Percentiles rank a stretch among this genome's conserved stretches.
These are phyloP conservation scores for Toxotes jaculatrix DNA, from an alignment of 2,113 vertebrate species.

Conservation along the genomic window DNA sequence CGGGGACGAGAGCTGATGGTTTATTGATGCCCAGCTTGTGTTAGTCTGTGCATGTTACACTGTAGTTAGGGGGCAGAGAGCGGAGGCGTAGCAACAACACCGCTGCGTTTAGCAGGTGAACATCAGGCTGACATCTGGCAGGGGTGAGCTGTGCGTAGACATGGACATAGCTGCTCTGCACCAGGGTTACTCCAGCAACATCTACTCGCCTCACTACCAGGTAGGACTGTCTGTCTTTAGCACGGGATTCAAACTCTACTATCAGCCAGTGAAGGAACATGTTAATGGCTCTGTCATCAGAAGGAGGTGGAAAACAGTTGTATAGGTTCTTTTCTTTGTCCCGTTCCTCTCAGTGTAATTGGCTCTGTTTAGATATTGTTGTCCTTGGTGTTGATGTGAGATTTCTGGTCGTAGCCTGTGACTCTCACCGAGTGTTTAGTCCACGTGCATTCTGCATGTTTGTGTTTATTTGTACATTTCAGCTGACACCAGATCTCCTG, in stretches of 20 bases:
- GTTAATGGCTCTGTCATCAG: not conserved
- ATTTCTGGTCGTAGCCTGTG: not conserved
- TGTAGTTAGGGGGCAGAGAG: not conserved
- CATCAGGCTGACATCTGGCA: slow-evolving; percentile 13
- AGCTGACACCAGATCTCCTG: not conserved
- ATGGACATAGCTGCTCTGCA: slow-evolving; percentile 83
- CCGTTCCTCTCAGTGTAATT: not conserved
- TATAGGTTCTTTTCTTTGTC: not conserved
- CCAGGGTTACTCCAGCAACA: slow-evolving; percentile 77
- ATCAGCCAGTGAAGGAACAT: too few species aligned
- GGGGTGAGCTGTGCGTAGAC: slow-evolving; percentile 40
- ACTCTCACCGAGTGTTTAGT: not conserved
- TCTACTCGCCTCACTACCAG: slow-evolving; percentile 81
- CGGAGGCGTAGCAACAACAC: slow-evolving; percentile 13
- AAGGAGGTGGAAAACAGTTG: too few species aligned
- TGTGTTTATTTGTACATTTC: not conserved
- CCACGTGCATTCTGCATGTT: not conserved
- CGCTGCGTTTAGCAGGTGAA: slow-evolving; percentile 48
- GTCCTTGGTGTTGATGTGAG: not conserved
- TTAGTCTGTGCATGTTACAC: slow-evolving; percentile 36
- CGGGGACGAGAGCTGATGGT: slow-evolving; percentile 65
- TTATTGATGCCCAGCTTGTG: slow-evolving; percentile 75
- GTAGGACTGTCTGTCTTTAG: slow-evolving; percentile 60
- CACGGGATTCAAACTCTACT: not conserved
- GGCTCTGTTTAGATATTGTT: not conserved